Evolutionary conservation across 2,888 invertebrate genomes (phyloP), one percentile per base, ranked within the genome.

Genomic region (Neoitamus cyanurus): DNA sequence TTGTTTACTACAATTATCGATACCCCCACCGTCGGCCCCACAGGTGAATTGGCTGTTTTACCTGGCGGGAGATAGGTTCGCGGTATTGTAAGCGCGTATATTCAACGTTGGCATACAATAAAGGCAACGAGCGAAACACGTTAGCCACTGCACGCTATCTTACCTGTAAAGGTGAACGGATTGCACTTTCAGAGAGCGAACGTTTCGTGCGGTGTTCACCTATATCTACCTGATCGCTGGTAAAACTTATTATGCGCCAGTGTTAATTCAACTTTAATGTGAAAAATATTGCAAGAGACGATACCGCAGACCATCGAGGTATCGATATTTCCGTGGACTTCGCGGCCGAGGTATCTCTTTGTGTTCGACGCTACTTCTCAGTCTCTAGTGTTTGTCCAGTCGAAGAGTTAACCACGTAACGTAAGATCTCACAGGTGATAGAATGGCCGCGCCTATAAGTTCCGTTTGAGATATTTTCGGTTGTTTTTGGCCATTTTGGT

Each of bases 391-490:
- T 82, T 82, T 82, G 82, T 82, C 82, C 82, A 82, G 34, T 58
- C 82, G 69, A 15, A 69, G 69, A 82, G 82, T 82, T 82, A 78
- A 82, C 82, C 82, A 82, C 82, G 82, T 82, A 82, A 68, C 82
- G 69, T 69, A 36, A 37, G 25, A 68, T 37, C 68, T 80, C 69
- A 20, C 69, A 37, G 37, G 36, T n/a, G 37, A 37, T 37, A 36
- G 82, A 82, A 82, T 82, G 82, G 82, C 82, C 82, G 82, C 82
- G 82, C 82, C 82, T 82, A 78, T 80, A 80, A 80, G 30, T 82
- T 69, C 36, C 30, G 68, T 80, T 82, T 82, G 13, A 46, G 46
- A 4, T 30, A 15, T 28, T 82, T 82, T 69, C 30, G 78, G 28
- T 75, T 75, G 31, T 9, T 78, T 78, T 30, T 31, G 28, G 42